These are phyloP conservation scores for Ophioderma brevispina DNA, from an alignment of 35 echinoderm and acorn worm genomes.

Conservation along the genomic window DNA sequence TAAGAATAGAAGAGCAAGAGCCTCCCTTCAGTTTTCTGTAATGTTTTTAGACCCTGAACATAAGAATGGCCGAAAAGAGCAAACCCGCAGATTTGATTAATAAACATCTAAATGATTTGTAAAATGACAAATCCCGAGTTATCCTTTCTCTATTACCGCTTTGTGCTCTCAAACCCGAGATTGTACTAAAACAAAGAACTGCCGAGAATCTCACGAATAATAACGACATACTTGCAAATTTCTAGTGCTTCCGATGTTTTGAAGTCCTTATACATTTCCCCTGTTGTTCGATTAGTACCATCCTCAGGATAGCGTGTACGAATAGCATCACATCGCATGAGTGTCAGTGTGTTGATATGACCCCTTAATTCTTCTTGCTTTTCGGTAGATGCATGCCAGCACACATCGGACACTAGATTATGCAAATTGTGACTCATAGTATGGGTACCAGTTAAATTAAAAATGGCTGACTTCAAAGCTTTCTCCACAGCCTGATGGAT, in stretches of 20 bases:
- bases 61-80: no score
- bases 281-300: neutral
- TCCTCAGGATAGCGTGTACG: neutral
- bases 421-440: neutral
- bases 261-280: neutral
- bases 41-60: no score
- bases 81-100: no score
- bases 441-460: neutral
- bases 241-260: neutral
- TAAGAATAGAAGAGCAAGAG: no score
- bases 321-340: neutral
- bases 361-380: neutral
- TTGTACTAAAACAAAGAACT: no score
- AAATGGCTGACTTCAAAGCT: conserved; percentile 28
- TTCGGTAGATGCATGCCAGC: neutral
- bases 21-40: no score
- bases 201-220: conserved; percentile 2
- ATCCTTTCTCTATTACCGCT: no score
- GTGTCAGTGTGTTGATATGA: neutral
- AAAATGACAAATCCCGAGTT: no score
- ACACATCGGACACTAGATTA: neutral
- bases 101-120: no score
- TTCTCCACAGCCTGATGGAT: conserved; percentile 31
- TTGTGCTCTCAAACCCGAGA: no score
- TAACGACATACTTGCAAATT: neutral